Conservation (phyloP, 2,888 invertebrate genomes). For the Drosophila hamatofila region DNA sequence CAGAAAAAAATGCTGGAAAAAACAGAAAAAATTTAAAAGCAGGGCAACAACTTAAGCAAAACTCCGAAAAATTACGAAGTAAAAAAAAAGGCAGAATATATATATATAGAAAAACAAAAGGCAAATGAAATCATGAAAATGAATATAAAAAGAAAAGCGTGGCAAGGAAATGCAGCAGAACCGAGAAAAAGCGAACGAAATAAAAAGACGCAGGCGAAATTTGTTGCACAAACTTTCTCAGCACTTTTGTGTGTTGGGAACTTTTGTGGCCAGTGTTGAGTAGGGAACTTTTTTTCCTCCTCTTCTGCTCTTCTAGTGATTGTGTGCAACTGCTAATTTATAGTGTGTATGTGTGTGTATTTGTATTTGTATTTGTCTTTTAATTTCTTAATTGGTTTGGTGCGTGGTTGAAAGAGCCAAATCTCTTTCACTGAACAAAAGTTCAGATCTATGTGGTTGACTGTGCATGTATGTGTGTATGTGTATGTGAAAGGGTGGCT, state of each 20-base stretch:
- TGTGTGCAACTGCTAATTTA: conserved; percentile 62
- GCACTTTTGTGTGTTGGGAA: conserved; percentile 64
- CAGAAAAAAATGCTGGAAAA: neutral
- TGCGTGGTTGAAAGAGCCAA: conserved; percentile 52
- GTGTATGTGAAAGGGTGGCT: conserved; percentile 2
- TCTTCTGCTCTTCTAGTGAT: conserved; percentile 5
- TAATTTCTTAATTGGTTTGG: conserved; percentile 82
- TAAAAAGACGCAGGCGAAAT: conserved; percentile 50
- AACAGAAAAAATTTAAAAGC: conserved; percentile 1
- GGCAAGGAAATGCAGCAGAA: conserved; percentile 31
- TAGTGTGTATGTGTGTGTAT: conserved; percentile 20
- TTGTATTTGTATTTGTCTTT: conserved; percentile 72
- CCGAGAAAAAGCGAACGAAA: conserved; percentile 16
- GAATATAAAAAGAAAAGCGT: conserved; percentile 20
- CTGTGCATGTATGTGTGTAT: neutral
- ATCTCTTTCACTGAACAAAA: conserved; percentile 31
- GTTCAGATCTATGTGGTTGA: conserved; percentile 31
- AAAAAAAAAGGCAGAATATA: conserved; percentile 26
- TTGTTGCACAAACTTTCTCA: conserved; percentile 75
- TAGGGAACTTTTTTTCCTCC: conserved; percentile 55
- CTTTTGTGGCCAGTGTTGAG: conserved; percentile 76
- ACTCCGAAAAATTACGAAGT: conserved; percentile 48
- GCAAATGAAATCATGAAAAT: conserved; percentile 38
- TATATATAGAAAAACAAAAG: conserved; percentile 16
- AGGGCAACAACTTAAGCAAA: conserved; percentile 46